Evolutionary conservation across 2,797 vertebrate species (phyloP).

Genomic region (Onychomys torridus): DNA sequence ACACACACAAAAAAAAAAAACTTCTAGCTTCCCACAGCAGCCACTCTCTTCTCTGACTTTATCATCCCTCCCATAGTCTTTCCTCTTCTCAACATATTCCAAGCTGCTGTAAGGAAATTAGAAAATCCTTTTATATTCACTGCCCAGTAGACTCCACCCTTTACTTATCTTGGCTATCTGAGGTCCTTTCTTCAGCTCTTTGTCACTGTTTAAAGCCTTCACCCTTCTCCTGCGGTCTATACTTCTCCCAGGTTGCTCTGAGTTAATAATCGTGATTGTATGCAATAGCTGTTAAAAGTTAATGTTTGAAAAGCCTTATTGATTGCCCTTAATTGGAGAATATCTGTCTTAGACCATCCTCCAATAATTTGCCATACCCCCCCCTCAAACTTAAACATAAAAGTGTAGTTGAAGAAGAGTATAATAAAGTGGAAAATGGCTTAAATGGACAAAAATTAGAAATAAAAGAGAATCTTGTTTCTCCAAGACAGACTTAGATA

Average conservation of each 20-base stretch:
- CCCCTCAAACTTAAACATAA: not conserved
- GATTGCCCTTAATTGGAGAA: not conserved
- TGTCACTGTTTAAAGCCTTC: not conserved
- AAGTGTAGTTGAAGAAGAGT: not conserved
- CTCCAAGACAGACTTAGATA: not conserved
- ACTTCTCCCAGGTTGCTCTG: not conserved
- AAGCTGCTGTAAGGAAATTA: not conserved
- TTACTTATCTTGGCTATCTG: not conserved
- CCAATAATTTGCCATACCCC: not conserved
- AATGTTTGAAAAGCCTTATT: not conserved
- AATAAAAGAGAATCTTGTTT: constrained; percentile 1
- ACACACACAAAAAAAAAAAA: too few relatives aligned
- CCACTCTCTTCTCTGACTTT: not conserved
- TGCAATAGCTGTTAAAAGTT: not conserved
- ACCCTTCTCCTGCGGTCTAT: not conserved
- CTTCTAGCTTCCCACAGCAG: not conserved
- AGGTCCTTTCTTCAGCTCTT: not conserved
- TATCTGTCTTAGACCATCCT: not conserved
- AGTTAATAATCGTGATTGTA: not conserved
- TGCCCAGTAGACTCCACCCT: not conserved
- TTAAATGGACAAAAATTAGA: not conserved
- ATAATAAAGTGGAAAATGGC: not conserved
- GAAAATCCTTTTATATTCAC: not conserved
- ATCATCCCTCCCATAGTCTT: not conserved
- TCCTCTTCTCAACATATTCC: not conserved